Conservation (phyloP, 1,140 invertebrate genomes). For the Drosophila lini region DNA sequence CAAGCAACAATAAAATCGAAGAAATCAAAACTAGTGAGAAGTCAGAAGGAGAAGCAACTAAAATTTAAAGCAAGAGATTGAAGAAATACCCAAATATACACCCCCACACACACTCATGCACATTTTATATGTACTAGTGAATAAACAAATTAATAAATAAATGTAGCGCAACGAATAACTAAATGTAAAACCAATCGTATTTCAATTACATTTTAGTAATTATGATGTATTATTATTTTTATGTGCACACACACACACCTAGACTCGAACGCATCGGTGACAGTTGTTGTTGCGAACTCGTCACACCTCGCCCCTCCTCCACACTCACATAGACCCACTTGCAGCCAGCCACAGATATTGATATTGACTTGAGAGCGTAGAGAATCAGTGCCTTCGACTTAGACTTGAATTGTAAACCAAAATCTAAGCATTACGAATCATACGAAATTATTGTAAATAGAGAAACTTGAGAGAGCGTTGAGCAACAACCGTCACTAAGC, state of each 20-base stretch:
- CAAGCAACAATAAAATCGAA: slow-evolving; percentile 17
- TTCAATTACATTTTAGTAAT: slow-evolving; percentile 81
- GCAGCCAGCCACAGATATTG: slow-evolving; percentile 34
- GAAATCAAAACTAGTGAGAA: slow-evolving; percentile 26
- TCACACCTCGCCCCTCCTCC: slow-evolving; percentile 66
- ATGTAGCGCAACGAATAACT: slow-evolving; percentile 49
- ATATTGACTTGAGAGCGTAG: slow-evolving; percentile 44
- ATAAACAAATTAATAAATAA: slow-evolving; percentile 51
- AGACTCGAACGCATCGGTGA: slow-evolving; percentile 53
- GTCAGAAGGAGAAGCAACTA: slow-evolving; percentile 1
- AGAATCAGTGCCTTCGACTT: slow-evolving; percentile 79
- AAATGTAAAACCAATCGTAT: slow-evolving; percentile 62
- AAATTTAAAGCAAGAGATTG: slow-evolving; percentile 23
- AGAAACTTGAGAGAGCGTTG: slow-evolving; percentile 22
- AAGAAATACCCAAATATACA: slow-evolving; percentile 19
- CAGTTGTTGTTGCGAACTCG: slow-evolving; percentile 63
- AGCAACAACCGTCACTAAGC: slow-evolving; percentile 61
- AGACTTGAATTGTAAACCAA: slow-evolving; percentile 66
- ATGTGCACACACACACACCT: slow-evolving; percentile 54
- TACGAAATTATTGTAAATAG: slow-evolving; percentile 36
- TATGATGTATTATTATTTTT: slow-evolving; percentile 80
- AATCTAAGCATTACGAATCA: slow-evolving; percentile 52
- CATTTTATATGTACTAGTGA: slow-evolving; percentile 73
- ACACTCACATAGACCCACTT: slow-evolving; percentile 2
- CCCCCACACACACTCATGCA: slow-evolving; percentile 48